Percentiles rank a stretch among this genome's conserved stretches.
phyloP scores from a whole-genome alignment of 2,797 vertebrate species.

The Lindbergichthys nudifrons region DNA sequence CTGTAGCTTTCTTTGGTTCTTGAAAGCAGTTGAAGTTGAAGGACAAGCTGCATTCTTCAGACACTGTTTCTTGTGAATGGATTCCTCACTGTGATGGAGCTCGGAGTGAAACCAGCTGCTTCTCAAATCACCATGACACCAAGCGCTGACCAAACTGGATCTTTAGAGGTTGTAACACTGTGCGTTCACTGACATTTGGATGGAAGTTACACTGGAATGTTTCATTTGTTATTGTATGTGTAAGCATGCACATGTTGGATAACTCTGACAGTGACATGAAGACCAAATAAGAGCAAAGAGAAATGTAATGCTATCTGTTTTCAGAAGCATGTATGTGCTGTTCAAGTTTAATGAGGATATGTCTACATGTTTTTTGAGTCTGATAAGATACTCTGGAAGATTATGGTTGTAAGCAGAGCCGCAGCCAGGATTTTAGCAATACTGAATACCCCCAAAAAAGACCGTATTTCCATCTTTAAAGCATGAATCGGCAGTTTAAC shows the following conservation, averaged over 20 bases:
- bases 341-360: background rate
- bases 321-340: background rate
- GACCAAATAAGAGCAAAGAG: constrained; percentile 20
- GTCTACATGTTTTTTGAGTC: background rate
- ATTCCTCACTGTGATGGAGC: constrained; percentile 61
- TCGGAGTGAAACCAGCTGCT: constrained; percentile 11
- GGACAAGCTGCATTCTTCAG: constrained; percentile 19
- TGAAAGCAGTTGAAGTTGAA: constrained; percentile 7
- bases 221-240: constrained; percentile 3
- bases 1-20: constrained; percentile 14
- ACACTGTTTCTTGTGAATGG: constrained; percentile 12
- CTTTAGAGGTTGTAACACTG: constrained; percentile 20
- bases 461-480: no score
- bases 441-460: background rate
- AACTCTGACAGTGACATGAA: constrained; percentile 4
- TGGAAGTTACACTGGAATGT: constrained; percentile 21
- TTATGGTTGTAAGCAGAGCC: no score
- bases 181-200: constrained; percentile 16
- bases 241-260: background rate
- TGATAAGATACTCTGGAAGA: background rate
- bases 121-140: background rate
- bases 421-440: no score
- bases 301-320: background rate
- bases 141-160: constrained; percentile 17
- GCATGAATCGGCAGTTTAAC: no score